These are phyloP conservation scores for Nomada flava DNA, from an alignment of 2,888 invertebrate genomes.

Conservation along the genomic window DNA sequence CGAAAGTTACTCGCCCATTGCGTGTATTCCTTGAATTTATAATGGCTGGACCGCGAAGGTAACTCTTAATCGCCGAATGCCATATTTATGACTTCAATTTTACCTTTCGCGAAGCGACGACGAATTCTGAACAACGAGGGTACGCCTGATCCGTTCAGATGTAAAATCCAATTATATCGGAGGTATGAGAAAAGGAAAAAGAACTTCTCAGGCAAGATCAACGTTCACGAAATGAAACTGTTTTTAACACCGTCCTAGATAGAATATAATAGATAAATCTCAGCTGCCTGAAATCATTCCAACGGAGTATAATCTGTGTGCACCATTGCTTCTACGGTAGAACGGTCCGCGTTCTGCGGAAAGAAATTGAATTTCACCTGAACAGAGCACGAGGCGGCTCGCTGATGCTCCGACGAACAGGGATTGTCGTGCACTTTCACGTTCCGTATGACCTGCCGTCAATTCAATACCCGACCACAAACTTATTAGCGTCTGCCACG, in stretches of 20 bases:
- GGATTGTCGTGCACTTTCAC: slow-evolving; percentile 66
- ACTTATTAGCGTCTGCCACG: slow-evolving; percentile 71
- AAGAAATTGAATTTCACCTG: slow-evolving; percentile 57
- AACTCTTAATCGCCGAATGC: too few species aligned
- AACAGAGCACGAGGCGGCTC: slow-evolving; percentile 40
- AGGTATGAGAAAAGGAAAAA: too few species aligned
- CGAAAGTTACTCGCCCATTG: too few species aligned
- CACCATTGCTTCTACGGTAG: background rate
- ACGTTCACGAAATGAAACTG: too few species aligned
- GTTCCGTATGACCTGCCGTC: slow-evolving; percentile 59
- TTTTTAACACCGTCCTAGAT: background rate
- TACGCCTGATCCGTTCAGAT: too few species aligned
- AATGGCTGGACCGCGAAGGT: background rate
- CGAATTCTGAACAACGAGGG: too few species aligned
- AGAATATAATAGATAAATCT: background rate
- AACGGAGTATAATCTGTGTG: too few species aligned
- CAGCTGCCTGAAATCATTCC: slow-evolving; percentile 2
- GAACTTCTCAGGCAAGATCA: too few species aligned
- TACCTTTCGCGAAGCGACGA: too few species aligned
- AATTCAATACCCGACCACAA: slow-evolving; percentile 67
- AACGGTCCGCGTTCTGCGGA: slow-evolving; percentile 12
- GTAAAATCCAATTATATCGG: too few species aligned
- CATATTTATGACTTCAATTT: too few species aligned
- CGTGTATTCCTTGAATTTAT: background rate
- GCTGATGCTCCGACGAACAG: slow-evolving; percentile 36